phyloP scores from a whole-genome alignment of 2,113 vertebrate genomes.

The Lepus timidus region DNA sequence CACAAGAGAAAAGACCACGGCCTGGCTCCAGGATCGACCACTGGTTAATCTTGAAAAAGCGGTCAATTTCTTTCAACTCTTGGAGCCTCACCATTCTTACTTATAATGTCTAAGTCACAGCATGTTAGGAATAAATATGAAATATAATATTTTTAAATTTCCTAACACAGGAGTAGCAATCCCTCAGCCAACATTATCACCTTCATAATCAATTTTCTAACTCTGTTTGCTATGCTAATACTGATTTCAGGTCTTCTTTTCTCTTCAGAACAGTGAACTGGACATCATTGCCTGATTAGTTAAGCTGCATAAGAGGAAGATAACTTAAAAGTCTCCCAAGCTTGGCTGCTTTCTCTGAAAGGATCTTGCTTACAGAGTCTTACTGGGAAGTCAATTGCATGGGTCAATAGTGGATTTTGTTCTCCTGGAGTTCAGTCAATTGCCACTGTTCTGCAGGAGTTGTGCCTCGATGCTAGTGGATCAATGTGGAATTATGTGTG shows the following conservation, averaged over 20 bases:
- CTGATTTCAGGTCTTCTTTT: neutral
- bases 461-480: neutral
- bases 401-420: slow-evolving; percentile 60
- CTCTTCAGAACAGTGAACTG: neutral
- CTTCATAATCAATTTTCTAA: neutral
- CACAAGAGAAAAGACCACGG: neutral
- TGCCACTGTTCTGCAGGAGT: neutral
- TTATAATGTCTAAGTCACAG: neutral
- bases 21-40: neutral
- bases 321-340: neutral
- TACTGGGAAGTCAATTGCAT: slow-evolving; percentile 37
- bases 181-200: neutral
- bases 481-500: neutral
- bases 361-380: slow-evolving; percentile 41
- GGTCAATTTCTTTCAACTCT: neutral
- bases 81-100: neutral
- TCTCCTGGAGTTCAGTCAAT: slow-evolving; percentile 45
- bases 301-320: neutral
- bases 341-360: neutral
- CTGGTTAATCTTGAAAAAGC: neutral
- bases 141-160: neutral
- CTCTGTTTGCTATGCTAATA: neutral
- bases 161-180: neutral
- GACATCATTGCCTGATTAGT: neutral
- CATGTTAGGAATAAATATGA: neutral